Percentiles rank a stretch among this genome's conserved stretches.
Evolutionary conservation across 2,888 invertebrate genomes (phyloP).

Genomic region (Aproaerema taeniolella): DNA sequence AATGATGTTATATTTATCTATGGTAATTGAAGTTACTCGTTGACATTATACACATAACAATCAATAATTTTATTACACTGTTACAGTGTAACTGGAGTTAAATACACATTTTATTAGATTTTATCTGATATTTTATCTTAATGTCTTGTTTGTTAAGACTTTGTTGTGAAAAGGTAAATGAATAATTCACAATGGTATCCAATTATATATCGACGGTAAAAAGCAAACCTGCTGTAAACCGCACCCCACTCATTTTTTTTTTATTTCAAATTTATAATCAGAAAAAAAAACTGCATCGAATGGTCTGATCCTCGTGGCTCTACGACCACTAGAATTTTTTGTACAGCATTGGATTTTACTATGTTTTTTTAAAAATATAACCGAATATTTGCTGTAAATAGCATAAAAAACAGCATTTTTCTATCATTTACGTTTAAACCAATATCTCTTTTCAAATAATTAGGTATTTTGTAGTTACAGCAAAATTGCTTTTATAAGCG

Average conservation of each 20-base stretch:
- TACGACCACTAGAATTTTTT: background rate
- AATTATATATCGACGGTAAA: background rate
- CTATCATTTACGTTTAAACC: background rate
- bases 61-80: no score
- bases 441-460: background rate
- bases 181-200: no score
- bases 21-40: no score
- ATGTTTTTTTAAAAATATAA: background rate
- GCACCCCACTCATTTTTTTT: background rate
- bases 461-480: background rate
- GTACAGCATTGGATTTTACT: background rate
- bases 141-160: no score
- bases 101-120: no score
- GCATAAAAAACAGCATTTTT: background rate
- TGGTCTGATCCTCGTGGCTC: background rate
- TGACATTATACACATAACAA: no score
- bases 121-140: no score
- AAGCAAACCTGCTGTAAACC: background rate
- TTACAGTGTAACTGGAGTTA: no score
- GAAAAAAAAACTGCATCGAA: background rate
- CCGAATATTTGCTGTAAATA: background rate
- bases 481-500: background rate
- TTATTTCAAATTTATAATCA: background rate
- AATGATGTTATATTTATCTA: no score
- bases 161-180: no score